These are phyloP conservation scores for Pollachius pollachius DNA, from an alignment of 2,113 vertebrate genomes.

Conservation along the genomic window DNA sequence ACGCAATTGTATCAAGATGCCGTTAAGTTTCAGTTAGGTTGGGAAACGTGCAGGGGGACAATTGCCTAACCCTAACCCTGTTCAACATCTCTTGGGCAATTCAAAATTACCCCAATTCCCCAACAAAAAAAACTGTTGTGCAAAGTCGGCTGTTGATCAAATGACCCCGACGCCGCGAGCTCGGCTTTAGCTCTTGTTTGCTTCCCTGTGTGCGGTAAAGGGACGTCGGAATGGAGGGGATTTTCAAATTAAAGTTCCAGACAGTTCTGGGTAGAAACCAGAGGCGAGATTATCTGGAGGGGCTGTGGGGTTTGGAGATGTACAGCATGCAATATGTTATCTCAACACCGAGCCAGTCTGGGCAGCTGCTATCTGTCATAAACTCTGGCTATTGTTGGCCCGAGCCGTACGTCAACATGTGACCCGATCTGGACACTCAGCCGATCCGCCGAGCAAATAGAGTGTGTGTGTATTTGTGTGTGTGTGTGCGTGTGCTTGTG, in stretches of 20 bases:
- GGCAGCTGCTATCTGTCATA: slow-evolving; percentile 76
- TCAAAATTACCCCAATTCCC: slow-evolving; percentile 29
- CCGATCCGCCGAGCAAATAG: slow-evolving; percentile 64
- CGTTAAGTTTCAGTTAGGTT: slow-evolving; percentile 41
- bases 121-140: not conserved
- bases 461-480: slow-evolving; percentile 18
- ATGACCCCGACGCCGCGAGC: too few relatives aligned
- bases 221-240: slow-evolving; percentile 67
- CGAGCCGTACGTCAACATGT: slow-evolving; percentile 61
- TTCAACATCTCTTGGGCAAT: slow-evolving; percentile 64
- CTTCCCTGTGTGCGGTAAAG: slow-evolving; percentile 35
- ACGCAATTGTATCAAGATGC: slow-evolving; percentile 33
- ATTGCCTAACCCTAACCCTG: slow-evolving; percentile 55
- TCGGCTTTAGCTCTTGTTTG: too few relatives aligned
- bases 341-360: slow-evolving; percentile 47
- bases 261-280: slow-evolving; percentile 66
- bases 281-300: slow-evolving; percentile 67
- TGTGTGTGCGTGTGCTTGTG: too few relatives aligned
- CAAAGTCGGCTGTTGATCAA: too few relatives aligned
- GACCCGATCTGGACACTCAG: slow-evolving; percentile 71
- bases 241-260: slow-evolving; percentile 59
- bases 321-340: slow-evolving; percentile 67
- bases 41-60: slow-evolving; percentile 45
- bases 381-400: slow-evolving; percentile 68
- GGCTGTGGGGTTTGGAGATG: slow-evolving; percentile 68